A percentile compares a stretch with the other conserved stretches of the same genome.
Conservation (phyloP, 2,797 vertebrate genomes). For the Psittacula echo region DNA sequence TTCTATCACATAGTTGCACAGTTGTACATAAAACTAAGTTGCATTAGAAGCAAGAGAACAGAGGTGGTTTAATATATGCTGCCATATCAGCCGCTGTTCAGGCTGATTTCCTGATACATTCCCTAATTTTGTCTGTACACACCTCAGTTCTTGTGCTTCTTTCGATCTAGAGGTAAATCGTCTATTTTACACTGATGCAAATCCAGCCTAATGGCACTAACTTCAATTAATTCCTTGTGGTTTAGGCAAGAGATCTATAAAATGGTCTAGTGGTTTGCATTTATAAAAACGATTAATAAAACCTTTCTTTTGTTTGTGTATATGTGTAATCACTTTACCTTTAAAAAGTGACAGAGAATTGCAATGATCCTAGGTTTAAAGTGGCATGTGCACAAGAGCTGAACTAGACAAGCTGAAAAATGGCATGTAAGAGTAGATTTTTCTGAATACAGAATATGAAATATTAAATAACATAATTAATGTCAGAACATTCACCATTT, state of each 20-base stretch:
- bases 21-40: neutral
- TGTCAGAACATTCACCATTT: neutral
- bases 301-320: neutral
- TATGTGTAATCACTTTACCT: neutral
- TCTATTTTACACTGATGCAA: neutral
- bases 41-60: neutral
- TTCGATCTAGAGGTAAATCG: neutral
- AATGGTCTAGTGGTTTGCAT: neutral
- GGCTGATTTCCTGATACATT: neutral
- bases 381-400: neutral
- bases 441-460: neutral
- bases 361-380: neutral
- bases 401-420: neutral
- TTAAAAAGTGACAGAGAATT: neutral
- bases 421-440: neutral
- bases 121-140: neutral
- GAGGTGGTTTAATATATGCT: neutral
- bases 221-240: neutral
- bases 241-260: neutral
- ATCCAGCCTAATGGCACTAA: neutral
- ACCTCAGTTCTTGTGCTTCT: neutral
- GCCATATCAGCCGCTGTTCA: neutral
- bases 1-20: neutral
- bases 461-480: neutral
- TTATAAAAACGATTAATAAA: neutral